phyloP scores from a whole-genome alignment of 2,113 vertebrate species.

The Carlito syrichta region DNA sequence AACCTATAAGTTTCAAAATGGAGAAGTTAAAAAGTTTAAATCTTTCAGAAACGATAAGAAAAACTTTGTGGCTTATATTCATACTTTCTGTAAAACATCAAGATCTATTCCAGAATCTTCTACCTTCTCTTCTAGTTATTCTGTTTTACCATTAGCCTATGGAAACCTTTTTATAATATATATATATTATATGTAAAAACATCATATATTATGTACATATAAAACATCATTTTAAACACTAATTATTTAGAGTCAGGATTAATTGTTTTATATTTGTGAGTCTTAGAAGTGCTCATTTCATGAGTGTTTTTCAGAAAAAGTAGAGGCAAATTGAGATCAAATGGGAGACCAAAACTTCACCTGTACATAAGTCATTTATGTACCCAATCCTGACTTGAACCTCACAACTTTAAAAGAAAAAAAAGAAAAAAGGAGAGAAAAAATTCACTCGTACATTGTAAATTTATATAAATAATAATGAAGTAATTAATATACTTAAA shows the following conservation, averaged over 20 bases:
- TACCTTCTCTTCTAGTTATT: not conserved
- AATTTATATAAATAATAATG: too few relatives aligned
- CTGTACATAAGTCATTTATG: too few relatives aligned
- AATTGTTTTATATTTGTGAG: not conserved
- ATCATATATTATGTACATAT: too few relatives aligned
- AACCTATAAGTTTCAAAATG: not conserved
- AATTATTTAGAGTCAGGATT: not conserved
- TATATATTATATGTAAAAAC: too few relatives aligned
- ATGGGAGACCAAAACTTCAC: too few relatives aligned
- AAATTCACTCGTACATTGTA: too few relatives aligned
- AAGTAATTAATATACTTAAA: too few relatives aligned
- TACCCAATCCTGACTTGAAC: too few relatives aligned
- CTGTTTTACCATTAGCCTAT: not conserved
- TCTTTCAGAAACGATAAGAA: not conserved
- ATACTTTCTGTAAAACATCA: not conserved
- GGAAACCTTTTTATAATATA: not conserved
- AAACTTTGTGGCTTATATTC: not conserved
- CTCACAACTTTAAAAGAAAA: too few relatives aligned
- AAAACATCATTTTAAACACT: not conserved
- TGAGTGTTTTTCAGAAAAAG: not conserved
- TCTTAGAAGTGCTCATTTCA: not conserved
- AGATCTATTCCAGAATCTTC: not conserved
- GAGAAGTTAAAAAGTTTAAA: conserved; percentile 17
- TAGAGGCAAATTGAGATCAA: too few relatives aligned
- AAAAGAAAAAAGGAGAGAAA: too few relatives aligned